Base-by-base conservation (phyloP, 37 sponge, comb jelly and placozoan species). In the Crambe crambe region DNA sequence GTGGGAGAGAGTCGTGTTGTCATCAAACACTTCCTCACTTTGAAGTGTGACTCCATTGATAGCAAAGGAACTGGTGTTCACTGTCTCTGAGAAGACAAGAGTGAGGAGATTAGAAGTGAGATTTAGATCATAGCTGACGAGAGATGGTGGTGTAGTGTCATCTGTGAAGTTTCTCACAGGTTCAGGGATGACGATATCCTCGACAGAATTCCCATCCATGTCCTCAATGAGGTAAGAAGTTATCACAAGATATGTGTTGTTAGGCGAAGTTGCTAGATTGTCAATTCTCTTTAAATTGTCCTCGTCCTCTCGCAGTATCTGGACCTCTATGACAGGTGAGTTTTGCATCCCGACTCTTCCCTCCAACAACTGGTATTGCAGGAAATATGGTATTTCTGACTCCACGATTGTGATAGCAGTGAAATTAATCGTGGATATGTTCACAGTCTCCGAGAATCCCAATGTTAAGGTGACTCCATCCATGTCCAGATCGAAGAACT, bases 381-480 rank as follows among this genome's bases (percentile, higher is more conserved):
- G 59, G 32, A 61, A 18, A 42, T 42, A 67, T 1, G 85, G 84
- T 15, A 29, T 39, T 20, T 43, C 87, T 40, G 74, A 74, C 23
- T 67, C 76, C 56, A 91, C 77, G 1, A 96, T 39, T 30, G 86
- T 96, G 47, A 96, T 72, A 27, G 82, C 71, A 38, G 83, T 80
- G 63, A 83, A 90, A 60, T 93, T 59, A 22, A 96, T 69, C n/a
- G 78, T 77, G 23, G 88, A 90, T 5, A 87, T 83, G 69, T 89
- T 90, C 10, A 96, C 94, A 71, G 85, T 90, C 58, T 96, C 97
- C 34, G 88, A 83, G 86, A 96, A 96, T 41, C 70, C 57, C 37
- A 96, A 64, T 27, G 75, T 86, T 22, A 96, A 35, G 2, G 47
- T 54, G 37, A 89, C 86, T 21, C 75, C 68, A 72, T 85, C 68